Percentiles rank a stretch among this genome's conserved stretches.
Conservation (phyloP, 2,797 vertebrate species). For the Falco biarmicus region DNA sequence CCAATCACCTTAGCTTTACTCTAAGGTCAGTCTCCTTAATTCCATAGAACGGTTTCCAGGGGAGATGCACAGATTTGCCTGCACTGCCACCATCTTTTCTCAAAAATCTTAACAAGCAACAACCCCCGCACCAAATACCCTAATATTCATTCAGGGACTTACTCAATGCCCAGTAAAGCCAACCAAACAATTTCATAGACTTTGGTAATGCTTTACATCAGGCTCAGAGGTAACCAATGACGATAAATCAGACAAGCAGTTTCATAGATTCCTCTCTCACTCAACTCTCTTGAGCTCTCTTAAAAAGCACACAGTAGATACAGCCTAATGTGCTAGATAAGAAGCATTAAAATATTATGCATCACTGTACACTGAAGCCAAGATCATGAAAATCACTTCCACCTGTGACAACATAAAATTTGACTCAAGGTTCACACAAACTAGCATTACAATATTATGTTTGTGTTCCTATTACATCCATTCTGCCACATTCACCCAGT, state of each 20-base stretch:
- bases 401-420: background rate
- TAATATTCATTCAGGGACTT: background rate
- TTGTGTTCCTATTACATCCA: background rate
- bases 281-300: background rate
- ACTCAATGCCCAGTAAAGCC: background rate
- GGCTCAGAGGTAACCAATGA: background rate
- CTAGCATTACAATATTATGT: background rate
- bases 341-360: background rate
- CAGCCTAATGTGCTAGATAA: background rate
- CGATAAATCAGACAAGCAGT: background rate
- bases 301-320: background rate
- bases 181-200: background rate
- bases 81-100: background rate
- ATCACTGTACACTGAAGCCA: background rate
- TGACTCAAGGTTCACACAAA: background rate
- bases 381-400: background rate
- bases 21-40: background rate
- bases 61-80: background rate
- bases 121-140: background rate
- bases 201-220: fast-evolving
- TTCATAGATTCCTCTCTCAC: background rate
- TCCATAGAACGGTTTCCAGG: background rate
- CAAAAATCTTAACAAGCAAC: background rate
- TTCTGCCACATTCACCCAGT: background rate
- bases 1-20: background rate